A percentile compares a stretch with the other conserved stretches of the same genome.
phyloP scores from a whole-genome alignment of 1,140 invertebrate species.

The Campoletis sonorensis region DNA sequence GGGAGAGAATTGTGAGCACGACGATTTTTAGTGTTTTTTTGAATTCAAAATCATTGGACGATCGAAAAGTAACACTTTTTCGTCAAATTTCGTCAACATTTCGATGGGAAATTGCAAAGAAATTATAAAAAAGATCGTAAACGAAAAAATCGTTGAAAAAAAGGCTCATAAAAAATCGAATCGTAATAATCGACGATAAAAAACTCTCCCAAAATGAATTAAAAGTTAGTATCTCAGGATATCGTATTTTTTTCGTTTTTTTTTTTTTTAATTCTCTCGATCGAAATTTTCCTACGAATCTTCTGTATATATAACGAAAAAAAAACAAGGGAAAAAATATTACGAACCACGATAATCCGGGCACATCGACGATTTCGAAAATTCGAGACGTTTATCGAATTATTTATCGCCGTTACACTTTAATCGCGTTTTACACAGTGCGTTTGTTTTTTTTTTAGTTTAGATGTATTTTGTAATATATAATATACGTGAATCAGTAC shows the following conservation, averaged over 20 bases:
- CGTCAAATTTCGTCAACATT: no score
- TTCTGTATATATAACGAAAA: neutral
- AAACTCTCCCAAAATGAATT: neutral
- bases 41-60: no score
- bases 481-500: slow-evolving; percentile 21
- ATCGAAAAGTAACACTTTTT: no score
- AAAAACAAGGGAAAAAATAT: neutral
- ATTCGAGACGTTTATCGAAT: neutral
- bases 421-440: no score
- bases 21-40: no score
- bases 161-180: no score
- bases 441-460: neutral
- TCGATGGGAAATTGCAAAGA: neutral
- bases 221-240: slow-evolving; percentile 13
- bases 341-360: neutral
- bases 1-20: slow-evolving; percentile 59
- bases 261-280: neutral
- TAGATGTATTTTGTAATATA: neutral
- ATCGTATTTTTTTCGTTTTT: neutral
- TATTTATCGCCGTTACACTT: neutral
- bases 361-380: neutral
- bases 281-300: neutral
- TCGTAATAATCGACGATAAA: neutral
- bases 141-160: no score
- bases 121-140: neutral